Conservation (phyloP, 2,888 invertebrate genomes). For the Cerceris rybyensis region DNA sequence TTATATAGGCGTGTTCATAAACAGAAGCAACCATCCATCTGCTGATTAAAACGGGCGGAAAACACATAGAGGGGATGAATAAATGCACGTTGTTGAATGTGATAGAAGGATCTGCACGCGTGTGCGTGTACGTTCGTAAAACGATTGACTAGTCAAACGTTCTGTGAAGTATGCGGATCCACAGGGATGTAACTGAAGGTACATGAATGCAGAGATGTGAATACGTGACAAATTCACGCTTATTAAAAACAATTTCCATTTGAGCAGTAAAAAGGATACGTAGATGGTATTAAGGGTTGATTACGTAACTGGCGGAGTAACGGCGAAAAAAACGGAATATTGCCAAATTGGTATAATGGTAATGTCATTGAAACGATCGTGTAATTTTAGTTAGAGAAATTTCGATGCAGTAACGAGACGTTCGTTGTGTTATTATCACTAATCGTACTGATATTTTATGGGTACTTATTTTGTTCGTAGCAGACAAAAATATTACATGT, state of each 20-base stretch:
- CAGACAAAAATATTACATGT: too few relatives aligned
- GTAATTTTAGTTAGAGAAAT: too few relatives aligned
- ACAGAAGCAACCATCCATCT: constrained; percentile 53
- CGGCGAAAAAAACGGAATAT: too few relatives aligned
- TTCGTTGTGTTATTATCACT: too few relatives aligned
- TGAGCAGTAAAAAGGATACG: constrained; percentile 26
- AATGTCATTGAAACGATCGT: too few relatives aligned
- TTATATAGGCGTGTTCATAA: constrained; percentile 33
- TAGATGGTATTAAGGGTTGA: background rate
- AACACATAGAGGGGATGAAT: constrained; percentile 45
- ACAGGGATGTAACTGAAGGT: constrained; percentile 15
- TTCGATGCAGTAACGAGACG: too few relatives aligned
- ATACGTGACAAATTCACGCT: background rate
- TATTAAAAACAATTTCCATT: constrained; percentile 32
- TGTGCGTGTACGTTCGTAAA: background rate
- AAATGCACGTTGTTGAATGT: constrained; percentile 16
- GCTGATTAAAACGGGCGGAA: constrained; percentile 50
- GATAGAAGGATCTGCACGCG: background rate
- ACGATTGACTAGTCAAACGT: background rate
- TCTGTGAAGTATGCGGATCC: constrained; percentile 2
- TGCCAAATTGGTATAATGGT: too few relatives aligned
- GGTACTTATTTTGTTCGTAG: too few relatives aligned
- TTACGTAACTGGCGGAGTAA: too few relatives aligned
- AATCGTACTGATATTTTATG: too few relatives aligned
- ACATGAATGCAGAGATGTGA: background rate